phyloP scores from a whole-genome alignment of 2,888 invertebrate species.

The Agrochola lota region DNA sequence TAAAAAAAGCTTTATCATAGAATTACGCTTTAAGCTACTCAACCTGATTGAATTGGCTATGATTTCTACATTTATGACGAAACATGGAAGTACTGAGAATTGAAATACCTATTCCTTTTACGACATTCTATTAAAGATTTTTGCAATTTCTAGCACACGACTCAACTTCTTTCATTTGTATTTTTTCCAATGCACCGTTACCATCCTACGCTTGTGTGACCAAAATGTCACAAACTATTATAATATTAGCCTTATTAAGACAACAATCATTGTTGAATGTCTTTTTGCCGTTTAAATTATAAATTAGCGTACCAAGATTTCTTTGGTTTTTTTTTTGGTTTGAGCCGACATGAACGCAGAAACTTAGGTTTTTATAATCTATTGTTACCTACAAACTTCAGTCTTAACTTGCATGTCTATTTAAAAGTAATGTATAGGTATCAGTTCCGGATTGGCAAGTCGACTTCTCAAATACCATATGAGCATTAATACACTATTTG shows the following conservation, averaged over 20 bases:
- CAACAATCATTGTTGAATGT: slow-evolving; percentile 1
- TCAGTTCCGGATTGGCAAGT: not conserved
- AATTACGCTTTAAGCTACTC: no score
- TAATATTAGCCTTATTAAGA: slow-evolving; percentile 45
- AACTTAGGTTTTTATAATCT: not conserved
- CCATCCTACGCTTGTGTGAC: slow-evolving; percentile 47
- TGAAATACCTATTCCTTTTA: not conserved
- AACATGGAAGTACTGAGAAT: not conserved
- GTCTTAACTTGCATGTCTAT: not conserved
- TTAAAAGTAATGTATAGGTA: not conserved
- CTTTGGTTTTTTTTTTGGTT: not conserved
- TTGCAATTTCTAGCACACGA: not conserved
- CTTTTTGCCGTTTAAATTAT: slow-evolving; percentile 3
- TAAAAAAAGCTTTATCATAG: no score
- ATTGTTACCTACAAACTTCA: not conserved
- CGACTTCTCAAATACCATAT: slow-evolving; percentile 14
- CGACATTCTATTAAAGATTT: no score
- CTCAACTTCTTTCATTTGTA: slow-evolving; percentile 10
- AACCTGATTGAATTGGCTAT: not conserved
- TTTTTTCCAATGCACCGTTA: slow-evolving; percentile 50
- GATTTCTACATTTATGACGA: not conserved
- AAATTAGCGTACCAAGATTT: not conserved
- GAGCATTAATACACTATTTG: not conserved
- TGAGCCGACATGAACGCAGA: not conserved
- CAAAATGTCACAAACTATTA: slow-evolving; percentile 43